These are phyloP conservation scores for Aphidius gifuensis DNA, from an alignment of 1,140 invertebrate genomes.

Conservation along the genomic window DNA sequence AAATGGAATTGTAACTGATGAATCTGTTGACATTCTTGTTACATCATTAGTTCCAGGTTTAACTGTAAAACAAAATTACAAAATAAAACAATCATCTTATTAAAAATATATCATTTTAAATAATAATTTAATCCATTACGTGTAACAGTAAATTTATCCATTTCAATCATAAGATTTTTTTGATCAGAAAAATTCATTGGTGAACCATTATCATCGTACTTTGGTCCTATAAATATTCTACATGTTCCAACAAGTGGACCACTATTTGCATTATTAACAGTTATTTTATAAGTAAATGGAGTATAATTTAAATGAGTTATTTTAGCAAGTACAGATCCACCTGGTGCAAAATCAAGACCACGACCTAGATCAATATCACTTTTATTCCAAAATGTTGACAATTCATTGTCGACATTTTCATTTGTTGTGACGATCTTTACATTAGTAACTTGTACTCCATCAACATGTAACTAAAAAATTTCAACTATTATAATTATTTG, in stretches of 20 bases:
- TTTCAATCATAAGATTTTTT: slow-evolving; percentile 68
- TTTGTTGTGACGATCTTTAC: slow-evolving; percentile 48
- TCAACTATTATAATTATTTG: no score
- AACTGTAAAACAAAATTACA: slow-evolving; percentile 40
- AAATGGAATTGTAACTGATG: slow-evolving; percentile 71
- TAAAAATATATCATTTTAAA: no score
- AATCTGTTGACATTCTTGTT: slow-evolving; percentile 61
- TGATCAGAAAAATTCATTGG: slow-evolving; percentile 65
- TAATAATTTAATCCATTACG: slow-evolving; percentile 45
- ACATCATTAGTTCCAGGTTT: slow-evolving; percentile 55
- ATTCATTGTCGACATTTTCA: slow-evolving; percentile 52
- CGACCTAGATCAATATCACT: slow-evolving; percentile 70
- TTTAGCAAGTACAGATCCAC: slow-evolving; percentile 66
- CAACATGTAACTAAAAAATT: slow-evolving; percentile 46
- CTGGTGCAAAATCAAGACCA: slow-evolving; percentile 73
- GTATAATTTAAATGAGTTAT: slow-evolving; percentile 74
- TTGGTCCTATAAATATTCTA: slow-evolving; percentile 74
- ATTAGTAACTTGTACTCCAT: slow-evolving; percentile 60
- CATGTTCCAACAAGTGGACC: slow-evolving; percentile 56
- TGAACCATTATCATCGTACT: slow-evolving; percentile 64
- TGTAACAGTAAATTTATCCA: slow-evolving; percentile 69
- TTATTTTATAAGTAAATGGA: slow-evolving; percentile 63
- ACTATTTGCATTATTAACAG: slow-evolving; percentile 62
- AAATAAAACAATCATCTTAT: background rate
- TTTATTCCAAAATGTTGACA: slow-evolving; percentile 72